These are phyloP conservation scores for Dendroctonus ponderosae DNA, from an alignment of 1,140 invertebrate species.

Conservation along the genomic window DNA sequence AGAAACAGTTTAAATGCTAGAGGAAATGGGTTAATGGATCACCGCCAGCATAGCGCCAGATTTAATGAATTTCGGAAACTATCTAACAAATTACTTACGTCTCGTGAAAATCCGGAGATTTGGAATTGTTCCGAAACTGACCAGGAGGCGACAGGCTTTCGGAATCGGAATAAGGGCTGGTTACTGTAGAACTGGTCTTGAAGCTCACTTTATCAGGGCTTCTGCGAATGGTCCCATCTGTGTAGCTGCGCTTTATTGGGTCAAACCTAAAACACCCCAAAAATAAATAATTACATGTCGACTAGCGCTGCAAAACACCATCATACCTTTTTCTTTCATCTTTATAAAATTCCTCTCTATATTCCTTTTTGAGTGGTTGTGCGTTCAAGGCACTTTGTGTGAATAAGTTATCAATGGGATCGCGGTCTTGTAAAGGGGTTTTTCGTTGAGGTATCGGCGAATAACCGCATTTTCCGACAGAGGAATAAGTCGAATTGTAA, in stretches of 20 bases:
- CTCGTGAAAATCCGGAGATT: slow-evolving; percentile 53
- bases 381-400: slow-evolving; percentile 45
- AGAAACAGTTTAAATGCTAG: too few relatives aligned
- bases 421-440: slow-evolving; percentile 29
- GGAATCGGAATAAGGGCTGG: slow-evolving; percentile 47
- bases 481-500: slow-evolving; percentile 39
- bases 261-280: slow-evolving; percentile 38
- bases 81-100: slow-evolving; percentile 46
- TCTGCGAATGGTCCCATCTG: slow-evolving; percentile 45
- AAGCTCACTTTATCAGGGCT: slow-evolving; percentile 42
- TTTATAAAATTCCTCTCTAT: slow-evolving; percentile 44
- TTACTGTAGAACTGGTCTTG: slow-evolving; percentile 35
- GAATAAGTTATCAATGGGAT: slow-evolving; percentile 49
- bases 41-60: too few relatives aligned
- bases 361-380: slow-evolving; percentile 41
- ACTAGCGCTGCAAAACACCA: background rate
- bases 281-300: background rate
- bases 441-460: slow-evolving; percentile 20
- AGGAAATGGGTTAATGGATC: too few relatives aligned
- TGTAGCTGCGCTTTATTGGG: slow-evolving; percentile 47
- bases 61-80: too few relatives aligned
- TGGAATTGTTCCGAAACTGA: slow-evolving; percentile 45
- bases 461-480: slow-evolving; percentile 34
- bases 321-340: slow-evolving; percentile 38
- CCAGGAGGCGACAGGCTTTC: slow-evolving; percentile 48